phyloP scores from a whole-genome alignment of 2,113 vertebrate species.

The Ovibos moschatus region DNA sequence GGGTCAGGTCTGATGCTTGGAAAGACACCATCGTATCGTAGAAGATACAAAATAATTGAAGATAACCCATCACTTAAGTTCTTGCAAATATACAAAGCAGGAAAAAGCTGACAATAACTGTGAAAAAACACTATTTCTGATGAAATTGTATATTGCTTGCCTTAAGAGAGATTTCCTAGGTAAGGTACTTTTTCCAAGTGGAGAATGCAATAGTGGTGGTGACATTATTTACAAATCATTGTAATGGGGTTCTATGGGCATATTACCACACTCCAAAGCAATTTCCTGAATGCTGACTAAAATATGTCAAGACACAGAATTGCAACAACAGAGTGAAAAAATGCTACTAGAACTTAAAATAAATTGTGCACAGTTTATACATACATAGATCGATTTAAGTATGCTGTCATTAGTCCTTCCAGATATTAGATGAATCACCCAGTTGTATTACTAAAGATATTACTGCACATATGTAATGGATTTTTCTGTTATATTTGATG shows the following conservation, averaged over 20 bases:
- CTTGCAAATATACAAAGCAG: not conserved
- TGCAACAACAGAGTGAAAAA: not conserved
- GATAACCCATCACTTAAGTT: not conserved
- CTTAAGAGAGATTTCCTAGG: slow-evolving; percentile 1
- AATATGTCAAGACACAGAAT: not conserved
- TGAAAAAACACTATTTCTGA: not conserved
- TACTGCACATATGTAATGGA: not conserved
- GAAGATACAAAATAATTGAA: not conserved
- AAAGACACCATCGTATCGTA: not conserved
- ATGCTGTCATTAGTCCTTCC: not conserved
- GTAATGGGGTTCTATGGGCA: not conserved
- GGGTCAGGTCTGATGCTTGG: not conserved
- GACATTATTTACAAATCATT: slow-evolving; percentile 46
- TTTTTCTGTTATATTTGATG: slow-evolving; percentile 28
- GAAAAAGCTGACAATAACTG: not conserved
- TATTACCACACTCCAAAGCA: slow-evolving; percentile 24
- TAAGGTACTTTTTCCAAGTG: slow-evolving; percentile 31
- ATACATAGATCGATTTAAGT: not conserved
- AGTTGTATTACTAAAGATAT: not conserved
- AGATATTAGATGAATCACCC: not conserved
- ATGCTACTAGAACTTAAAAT: not conserved
- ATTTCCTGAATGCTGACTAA: slow-evolving; percentile 38
- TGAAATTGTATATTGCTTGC: slow-evolving; percentile 2
- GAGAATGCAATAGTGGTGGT: not conserved
- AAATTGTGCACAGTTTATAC: not conserved